Base-by-base conservation (phyloP, 2,797 vertebrate species). In the Fundulus diaphanus region DNA sequence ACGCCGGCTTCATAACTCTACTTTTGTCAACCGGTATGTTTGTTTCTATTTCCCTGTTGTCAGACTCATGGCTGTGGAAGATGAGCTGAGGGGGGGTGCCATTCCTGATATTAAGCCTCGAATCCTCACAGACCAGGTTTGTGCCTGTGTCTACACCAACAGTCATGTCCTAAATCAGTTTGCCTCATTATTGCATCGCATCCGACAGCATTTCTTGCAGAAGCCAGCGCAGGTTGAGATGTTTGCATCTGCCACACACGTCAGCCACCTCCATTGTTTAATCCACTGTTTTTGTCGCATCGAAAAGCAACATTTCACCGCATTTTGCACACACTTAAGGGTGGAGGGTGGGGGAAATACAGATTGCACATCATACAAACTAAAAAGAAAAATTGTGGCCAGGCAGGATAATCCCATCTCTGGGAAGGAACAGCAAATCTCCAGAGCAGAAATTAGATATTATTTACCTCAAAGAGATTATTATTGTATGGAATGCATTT, bases 1-100 rank as follows among this genome's bases (percentile, higher is more conserved):
- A 94, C 93, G 93, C 92, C 93, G 91, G 95, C 93, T 94, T 94
- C 92, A 89, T 95, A 88, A 77, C 82, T 87, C 77, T 84, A 85
- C 89, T 85, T 87, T 90, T 93, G 76, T 92, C 87, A 92, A 89
- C 88, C 92, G 88, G 86, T 89, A 76, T 92, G 88, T 93, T 90
- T 94, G 88, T 92, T 80, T 91, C 82, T 93, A 91, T 92, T 88
- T 90, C 88, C 90, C 91, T 95, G 92, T 93, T 94, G 92, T 90
- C 95, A 99, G 97, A 96, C 95, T 99, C 95, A 98, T 99, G 97
- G 96, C 96, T 93, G 97, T 98, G 96, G 97, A 99, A 95, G 97
- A 98, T 95, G 97, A 99, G 95, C 95, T 99, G 95, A 97, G 97
- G 95, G 97, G 95, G 95, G 97, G 97, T 94, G 96, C 96, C 95